phyloP scores from a whole-genome alignment of 2,888 invertebrate species.

The Adelognathus sp. region DNA sequence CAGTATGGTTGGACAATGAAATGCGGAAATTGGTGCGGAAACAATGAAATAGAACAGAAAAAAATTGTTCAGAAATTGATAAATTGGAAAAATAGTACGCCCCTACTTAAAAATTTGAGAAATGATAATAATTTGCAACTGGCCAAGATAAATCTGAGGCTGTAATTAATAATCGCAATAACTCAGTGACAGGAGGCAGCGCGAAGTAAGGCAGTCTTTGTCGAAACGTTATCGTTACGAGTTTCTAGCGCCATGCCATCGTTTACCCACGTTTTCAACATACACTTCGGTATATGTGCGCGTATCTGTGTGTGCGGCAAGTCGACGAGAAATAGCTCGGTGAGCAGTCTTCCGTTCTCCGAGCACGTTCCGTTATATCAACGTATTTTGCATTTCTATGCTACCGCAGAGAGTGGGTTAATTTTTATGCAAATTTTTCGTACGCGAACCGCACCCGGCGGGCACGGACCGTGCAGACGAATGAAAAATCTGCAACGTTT shows the following conservation, averaged over 20 bases:
- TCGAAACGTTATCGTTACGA: slow-evolving; percentile 30
- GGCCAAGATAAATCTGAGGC: neutral
- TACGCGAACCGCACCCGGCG: neutral
- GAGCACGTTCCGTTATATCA: slow-evolving; percentile 39
- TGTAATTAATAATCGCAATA: slow-evolving; percentile 13
- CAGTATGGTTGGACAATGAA: no score
- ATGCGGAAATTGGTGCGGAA: no score
- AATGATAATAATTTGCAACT: neutral
- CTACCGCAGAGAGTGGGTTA: slow-evolving; percentile 30
- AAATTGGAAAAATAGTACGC: no score
- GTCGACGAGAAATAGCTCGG: neutral
- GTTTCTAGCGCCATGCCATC: neutral
- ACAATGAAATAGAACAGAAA: no score
- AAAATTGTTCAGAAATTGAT: no score
- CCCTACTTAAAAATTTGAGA: no score
- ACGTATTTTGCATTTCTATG: slow-evolving; percentile 47
- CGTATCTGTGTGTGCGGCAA: neutral
- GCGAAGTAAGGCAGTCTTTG: neutral
- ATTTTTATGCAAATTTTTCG: slow-evolving; percentile 51
- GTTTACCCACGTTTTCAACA: slow-evolving; percentile 17
- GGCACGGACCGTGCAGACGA: neutral
- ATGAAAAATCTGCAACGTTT: neutral
- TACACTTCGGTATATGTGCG: neutral
- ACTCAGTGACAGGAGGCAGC: neutral
- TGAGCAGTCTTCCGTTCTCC: slow-evolving; percentile 11